These are phyloP conservation scores for Arothron firmamentum DNA, from an alignment of 2,113 vertebrate species.

Conservation along the genomic window DNA sequence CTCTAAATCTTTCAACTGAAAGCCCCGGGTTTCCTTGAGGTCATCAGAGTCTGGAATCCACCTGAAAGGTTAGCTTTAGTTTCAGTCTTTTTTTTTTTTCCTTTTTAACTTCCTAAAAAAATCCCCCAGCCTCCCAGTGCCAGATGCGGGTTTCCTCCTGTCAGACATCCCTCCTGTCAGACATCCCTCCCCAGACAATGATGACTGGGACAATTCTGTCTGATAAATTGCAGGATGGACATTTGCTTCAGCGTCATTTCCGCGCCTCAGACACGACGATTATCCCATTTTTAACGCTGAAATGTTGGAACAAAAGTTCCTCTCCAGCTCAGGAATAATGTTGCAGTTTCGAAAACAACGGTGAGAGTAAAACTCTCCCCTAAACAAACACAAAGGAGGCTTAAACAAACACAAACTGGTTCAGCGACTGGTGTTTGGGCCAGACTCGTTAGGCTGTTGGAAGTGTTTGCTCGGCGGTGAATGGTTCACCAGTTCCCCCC, in stretches of 20 bases:
- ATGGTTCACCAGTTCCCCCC: not conserved
- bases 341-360: not conserved
- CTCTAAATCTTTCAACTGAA: not conserved
- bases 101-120: constrained; percentile 8
- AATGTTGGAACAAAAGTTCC: too few species aligned
- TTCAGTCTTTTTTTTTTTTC: not conserved
- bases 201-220: too few species aligned
- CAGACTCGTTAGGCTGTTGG: not conserved
- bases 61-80: constrained; percentile 28
- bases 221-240: too few species aligned
- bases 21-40: constrained; percentile 23
- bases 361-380: not conserved
- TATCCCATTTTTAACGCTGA: too few species aligned
- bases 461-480: not conserved
- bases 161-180: not conserved
- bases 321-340: too few species aligned
- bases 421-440: constrained; percentile 1
- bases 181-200: too few species aligned
- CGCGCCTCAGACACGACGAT: too few species aligned
- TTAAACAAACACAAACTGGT: constrained; percentile 7
- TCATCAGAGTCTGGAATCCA: constrained; percentile 50
- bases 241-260: too few species aligned
- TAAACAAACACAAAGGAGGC: constrained; percentile 15
- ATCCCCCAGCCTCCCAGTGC: constrained; percentile 22
- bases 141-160: constrained; percentile 6